phyloP scores from a whole-genome alignment of 2,113 vertebrate genomes.

The Notarius quadriscutis region DNA sequence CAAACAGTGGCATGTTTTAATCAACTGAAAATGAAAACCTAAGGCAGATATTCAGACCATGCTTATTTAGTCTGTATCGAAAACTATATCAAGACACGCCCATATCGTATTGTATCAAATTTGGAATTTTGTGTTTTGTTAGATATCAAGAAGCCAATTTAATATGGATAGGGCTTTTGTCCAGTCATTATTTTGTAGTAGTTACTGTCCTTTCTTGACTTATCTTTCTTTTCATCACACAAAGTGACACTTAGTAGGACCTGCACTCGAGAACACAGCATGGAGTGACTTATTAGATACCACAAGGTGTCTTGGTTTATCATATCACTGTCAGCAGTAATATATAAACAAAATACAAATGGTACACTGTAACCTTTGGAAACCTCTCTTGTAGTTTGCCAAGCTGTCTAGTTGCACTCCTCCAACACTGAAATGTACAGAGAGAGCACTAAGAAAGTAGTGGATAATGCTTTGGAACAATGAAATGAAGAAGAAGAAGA shows the following conservation, averaged over 20 bases:
- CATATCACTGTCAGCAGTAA: background rate
- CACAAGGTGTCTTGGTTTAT: background rate
- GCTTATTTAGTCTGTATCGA: background rate
- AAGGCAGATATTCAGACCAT: background rate
- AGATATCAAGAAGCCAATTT: too few species aligned
- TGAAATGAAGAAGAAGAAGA: background rate
- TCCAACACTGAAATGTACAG: background rate
- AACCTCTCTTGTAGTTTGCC: background rate
- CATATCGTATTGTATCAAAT: background rate
- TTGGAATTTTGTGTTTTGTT: background rate
- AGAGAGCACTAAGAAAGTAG: background rate
- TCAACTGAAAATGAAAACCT: background rate
- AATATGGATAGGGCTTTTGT: background rate
- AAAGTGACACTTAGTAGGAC: constrained; percentile 60
- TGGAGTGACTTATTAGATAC: background rate
- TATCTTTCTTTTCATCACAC: constrained; percentile 52
- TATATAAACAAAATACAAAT: background rate
- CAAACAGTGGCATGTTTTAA: background rate
- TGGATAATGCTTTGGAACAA: background rate
- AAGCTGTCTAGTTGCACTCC: background rate
- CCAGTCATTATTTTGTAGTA: constrained; percentile 7
- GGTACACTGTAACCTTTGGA: background rate
- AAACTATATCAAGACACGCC: background rate
- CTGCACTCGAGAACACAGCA: constrained; percentile 16
- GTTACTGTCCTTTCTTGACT: background rate